Evolutionary conservation across 2,113 vertebrate species (phyloP), one percentile per base, ranked within the genome.

Genomic region (Poecile atricapillus): DNA sequence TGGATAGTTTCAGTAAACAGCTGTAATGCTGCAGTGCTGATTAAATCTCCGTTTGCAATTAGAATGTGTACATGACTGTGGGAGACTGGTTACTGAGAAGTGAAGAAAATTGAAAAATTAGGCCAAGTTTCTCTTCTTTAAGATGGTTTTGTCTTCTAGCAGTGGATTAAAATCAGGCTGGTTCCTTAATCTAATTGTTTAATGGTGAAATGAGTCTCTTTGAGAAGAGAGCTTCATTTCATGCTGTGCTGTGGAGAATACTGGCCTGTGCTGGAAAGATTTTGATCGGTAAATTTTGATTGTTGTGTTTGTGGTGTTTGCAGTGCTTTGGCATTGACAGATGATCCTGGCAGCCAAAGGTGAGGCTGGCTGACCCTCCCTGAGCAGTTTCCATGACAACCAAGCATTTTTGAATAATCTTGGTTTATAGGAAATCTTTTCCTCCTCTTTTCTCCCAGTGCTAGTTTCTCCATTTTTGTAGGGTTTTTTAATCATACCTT

Each of bases 351-450:
- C 90, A 95, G 97, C 96, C 95, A 95, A 95, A 98, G 98, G 98
- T 98, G 97, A 98, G 90, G 87, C 91, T 96, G 97, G 94, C 96
- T 96, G 98, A 97, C 97, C 98, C 97, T 97, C 89, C 87, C 83
- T 65, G 96, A 94, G 95, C 46, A 41, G 98, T 98, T 97, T 96
- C 98, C 97, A 96, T 98, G 97, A 96, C 94, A 98, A 97, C 95
- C 69, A 56, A 91, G 47, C 91, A 47, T 97, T 97, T 97, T 91
- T 96, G 92, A 94, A 93, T 95, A 92, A 90, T 98, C 96, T 96
- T 92, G 94, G 70, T 97, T 97, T 97, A 95, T 95, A 97, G 97
- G 91, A 97, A 97, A 97, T 79, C 74, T 94, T 95, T 94, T 94
- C 13, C 52, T 86, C 55, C 58, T 55, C 89, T 64, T 95, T 76